Evolutionary conservation across 2,888 invertebrate genomes (phyloP), one percentile per base, ranked within the genome.

Genomic region (Mesorhabditis belari): DNA sequence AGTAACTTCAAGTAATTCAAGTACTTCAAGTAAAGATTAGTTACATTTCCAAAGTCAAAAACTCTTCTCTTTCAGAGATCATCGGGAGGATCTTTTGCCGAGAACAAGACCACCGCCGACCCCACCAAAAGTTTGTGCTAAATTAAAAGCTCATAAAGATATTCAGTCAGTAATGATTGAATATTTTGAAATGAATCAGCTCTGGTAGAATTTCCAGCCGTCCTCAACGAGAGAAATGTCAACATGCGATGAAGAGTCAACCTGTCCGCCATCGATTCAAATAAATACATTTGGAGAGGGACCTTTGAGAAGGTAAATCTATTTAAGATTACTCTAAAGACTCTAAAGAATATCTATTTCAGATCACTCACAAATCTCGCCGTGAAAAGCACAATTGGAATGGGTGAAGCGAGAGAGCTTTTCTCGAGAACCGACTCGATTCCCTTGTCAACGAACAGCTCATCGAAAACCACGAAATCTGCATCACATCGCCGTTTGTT

Each of bases 361-460:
- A 66, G 64, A 49, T 66, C 70, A 3, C 64, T 73, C 0, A 73
- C 73, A 1, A 71, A 69, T 57, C 59, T 71, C 9, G 62, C 70
- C 6, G 44, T n/a, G 1, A n/a, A 17, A 35, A 35, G 27, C 29
- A 29, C 50, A 19, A 19, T 5, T 4, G 19, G 54, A 12, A 28
- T 28, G 6, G 49, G 49, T 49, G 54, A 4, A 0, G 67, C 62
- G 44, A 61, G 64, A 5, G 67, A 68, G 19, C 57, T 71, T 1
- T 73, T 73, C 58, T 69, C 69, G 24, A 54, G 73, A 57, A n/a
- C n/a, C n/a, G n/a, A n/a, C n/a, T n/a, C n/a, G n/a, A n/a, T n/a
- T n/a, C 70, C 70, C 0, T 70, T 71, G 26, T 59, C 69, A 9
- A 54, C 59, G 4, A 17, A 21, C 21, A 27, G 27, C 3, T 19